These are phyloP conservation scores for Stegana nigrithorax DNA, from an alignment of 2,888 invertebrate species.

Conservation along the genomic window DNA sequence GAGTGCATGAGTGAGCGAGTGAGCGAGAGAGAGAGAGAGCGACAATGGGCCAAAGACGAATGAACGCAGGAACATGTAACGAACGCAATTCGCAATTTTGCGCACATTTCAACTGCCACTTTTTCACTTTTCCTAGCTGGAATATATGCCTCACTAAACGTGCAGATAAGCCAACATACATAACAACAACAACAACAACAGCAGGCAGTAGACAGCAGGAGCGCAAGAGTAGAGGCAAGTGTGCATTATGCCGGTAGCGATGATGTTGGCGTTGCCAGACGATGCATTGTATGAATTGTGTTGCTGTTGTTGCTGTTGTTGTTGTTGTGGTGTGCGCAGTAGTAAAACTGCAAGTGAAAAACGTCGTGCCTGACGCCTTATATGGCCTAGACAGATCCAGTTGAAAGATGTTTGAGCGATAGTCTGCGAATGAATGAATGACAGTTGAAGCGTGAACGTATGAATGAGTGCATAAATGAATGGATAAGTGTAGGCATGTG, in stretches of 20 bases:
- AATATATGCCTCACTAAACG: no score
- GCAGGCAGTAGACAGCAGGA: not conserved
- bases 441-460: not conserved
- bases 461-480: not conserved
- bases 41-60: not conserved
- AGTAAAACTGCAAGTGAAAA: conserved; percentile 21
- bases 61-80: no score
- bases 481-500: no score
- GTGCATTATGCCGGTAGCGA: no score
- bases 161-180: no score
- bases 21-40: no score
- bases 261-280: no score
- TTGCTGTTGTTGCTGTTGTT: not conserved
- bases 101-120: not conserved
- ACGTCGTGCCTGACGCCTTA: conserved; percentile 21
- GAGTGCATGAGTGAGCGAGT: no score
- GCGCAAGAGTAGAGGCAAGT: no score
- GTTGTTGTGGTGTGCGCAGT: not conserved
- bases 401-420: conserved; percentile 1
- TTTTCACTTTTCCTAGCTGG: not conserved
- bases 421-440: conserved; percentile 1
- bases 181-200: not conserved
- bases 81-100: not conserved
- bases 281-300: no score
- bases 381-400: conserved; percentile 28